Base-by-base conservation (phyloP, 2,797 vertebrate species). In the Anguilla pacifica region DNA sequence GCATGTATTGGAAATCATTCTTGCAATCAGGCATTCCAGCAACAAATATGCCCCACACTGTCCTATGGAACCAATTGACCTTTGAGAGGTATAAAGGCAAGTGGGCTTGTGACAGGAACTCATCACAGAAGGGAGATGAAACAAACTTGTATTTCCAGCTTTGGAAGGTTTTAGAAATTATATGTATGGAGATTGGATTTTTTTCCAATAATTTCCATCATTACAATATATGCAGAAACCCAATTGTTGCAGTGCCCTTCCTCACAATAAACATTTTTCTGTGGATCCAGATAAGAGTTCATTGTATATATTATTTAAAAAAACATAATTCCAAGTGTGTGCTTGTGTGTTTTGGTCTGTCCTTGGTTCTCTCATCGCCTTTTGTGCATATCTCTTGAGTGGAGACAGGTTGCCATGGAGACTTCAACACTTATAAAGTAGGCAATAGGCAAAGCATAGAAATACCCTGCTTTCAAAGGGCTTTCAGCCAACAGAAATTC, bases 351-450 rank as follows among this genome's bases (percentile, higher is more conserved):
- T 53, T 55, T 67, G 85, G 70, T 87, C 83, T 31, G 86, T 86
- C 88, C 88, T 88, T 86, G 88, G 81, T 70, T 85, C 67, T 74
- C 61, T 46, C 31, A 28, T 28, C 84, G 74, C 64, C 88, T 89
- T 89, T 89, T 89, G 81, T 89, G 53, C 61, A 51, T 87, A 49
- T 87, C 85, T 86, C 67, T 84, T 74, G 86, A 89, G 83, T 87
- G 59, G 55, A 89, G 88, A 77, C 82, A 77, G 67, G 88, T 89
- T 89, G 79, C 86, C 88, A 89, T 89, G 86, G 88, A 87, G 83
- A 89, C 88, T 82, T 61, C 81, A 57, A 79, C 86, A 86, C 85
- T 74, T 70, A n/a, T 67, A 74, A 39, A 86, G 81, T 86, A 77
- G 81, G 79, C 86, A 83, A 57, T 25, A 70, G 81, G 82, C 67